Conservation (phyloP, 2,113 vertebrate species). For the Chiloscyllium plagiosum region DNA sequence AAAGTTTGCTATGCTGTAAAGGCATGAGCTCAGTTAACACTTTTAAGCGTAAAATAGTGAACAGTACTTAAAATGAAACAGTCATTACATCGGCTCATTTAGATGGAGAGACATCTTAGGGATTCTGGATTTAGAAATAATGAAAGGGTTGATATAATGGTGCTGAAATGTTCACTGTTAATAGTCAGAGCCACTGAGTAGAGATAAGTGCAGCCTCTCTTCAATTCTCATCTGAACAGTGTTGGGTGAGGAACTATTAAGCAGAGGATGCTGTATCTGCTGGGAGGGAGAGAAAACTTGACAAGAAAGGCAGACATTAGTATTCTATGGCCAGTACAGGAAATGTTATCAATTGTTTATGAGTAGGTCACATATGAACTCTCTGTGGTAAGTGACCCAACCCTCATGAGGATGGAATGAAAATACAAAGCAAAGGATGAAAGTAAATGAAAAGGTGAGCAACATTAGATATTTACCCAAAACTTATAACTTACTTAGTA, state of each 20-base stretch:
- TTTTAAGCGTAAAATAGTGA: background rate
- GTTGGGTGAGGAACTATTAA: background rate
- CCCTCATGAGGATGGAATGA: no score
- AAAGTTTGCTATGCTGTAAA: background rate
- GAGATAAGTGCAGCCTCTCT: background rate
- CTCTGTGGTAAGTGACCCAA: background rate
- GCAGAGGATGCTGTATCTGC: background rate
- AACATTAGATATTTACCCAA: background rate
- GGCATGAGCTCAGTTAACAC: background rate
- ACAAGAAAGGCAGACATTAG: background rate
- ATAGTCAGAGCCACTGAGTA: background rate
- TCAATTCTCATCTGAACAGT: background rate
- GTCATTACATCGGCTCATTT: background rate
- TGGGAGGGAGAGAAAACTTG: background rate
- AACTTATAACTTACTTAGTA: background rate
- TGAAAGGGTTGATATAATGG: background rate
- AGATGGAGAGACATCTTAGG: background rate
- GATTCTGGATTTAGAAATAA: constrained; percentile 26
- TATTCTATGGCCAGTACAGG: background rate
- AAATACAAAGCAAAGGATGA: background rate
- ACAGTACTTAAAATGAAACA: background rate
- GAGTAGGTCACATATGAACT: background rate
- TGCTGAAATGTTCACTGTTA: background rate
- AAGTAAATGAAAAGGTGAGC: background rate
- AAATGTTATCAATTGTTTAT: background rate